A percentile compares a stretch with the other conserved stretches of the same genome.
These are phyloP conservation scores for Tupiocoris notatus DNA, from an alignment of 2,888 invertebrate genomes.

Conservation along the genomic window DNA sequence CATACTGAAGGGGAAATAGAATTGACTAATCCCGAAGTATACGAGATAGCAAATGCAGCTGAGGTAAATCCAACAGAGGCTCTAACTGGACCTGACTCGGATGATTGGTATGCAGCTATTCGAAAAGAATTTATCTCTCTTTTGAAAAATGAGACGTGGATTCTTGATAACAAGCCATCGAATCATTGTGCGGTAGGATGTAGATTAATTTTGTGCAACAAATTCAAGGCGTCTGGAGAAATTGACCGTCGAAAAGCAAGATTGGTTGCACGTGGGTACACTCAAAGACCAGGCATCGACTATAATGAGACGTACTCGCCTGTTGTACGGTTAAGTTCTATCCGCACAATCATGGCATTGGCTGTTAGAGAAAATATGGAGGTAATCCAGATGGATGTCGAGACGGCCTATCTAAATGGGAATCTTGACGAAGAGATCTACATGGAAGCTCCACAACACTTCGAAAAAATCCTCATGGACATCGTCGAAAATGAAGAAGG, in stretches of 20 bases:
- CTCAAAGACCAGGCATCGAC: background rate
- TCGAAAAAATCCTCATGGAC: background rate
- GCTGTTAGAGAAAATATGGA: background rate
- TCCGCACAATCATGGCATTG: background rate
- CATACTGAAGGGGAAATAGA: background rate
- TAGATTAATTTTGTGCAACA: background rate
- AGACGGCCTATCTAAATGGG: slow-evolving; percentile 5
- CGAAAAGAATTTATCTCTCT: background rate
- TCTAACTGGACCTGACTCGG: background rate
- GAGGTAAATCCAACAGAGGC: too few relatives aligned
- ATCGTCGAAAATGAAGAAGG: background rate
- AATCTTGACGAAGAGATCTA: background rate
- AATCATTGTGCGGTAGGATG: background rate
- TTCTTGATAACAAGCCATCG: background rate
- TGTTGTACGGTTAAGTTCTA: background rate
- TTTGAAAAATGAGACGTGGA: background rate
- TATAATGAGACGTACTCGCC: background rate
- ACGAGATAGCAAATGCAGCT: too few relatives aligned
- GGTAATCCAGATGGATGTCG: background rate
- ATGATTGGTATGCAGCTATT: background rate
- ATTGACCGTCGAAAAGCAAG: slow-evolving; percentile 1
- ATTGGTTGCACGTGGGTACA: background rate
- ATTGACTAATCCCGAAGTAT: background rate
- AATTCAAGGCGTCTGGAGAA: background rate
- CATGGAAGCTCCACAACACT: background rate